Percentiles rank a stretch among this genome's conserved stretches.
These are phyloP conservation scores for Plectropomus leopardus DNA, from an alignment of 2,113 vertebrate species.

Conservation along the genomic window DNA sequence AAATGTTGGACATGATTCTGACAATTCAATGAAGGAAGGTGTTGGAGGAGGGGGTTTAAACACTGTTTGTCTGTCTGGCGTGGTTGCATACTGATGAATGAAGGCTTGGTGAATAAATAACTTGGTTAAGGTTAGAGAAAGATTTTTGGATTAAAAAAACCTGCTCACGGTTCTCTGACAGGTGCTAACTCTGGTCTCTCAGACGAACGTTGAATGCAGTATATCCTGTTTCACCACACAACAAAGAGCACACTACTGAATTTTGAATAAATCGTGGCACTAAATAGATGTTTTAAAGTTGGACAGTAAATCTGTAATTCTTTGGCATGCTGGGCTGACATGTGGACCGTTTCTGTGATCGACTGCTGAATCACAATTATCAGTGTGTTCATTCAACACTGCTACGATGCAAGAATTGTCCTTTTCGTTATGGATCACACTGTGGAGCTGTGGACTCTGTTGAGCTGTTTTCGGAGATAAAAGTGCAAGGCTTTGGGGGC, in stretches of 20 bases:
- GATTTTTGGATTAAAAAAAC: not conserved
- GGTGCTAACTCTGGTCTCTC: not conserved
- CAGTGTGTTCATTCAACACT: not conserved
- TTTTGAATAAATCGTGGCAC: too few species aligned
- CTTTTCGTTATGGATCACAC: conserved; percentile 22
- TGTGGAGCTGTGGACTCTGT: conserved; percentile 32
- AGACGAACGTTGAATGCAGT: too few species aligned
- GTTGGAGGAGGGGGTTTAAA: too few species aligned
- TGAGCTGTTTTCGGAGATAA: conserved; percentile 42
- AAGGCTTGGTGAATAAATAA: not conserved
- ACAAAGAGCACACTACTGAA: not conserved
- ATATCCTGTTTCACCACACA: too few species aligned
- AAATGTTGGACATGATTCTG: not conserved
- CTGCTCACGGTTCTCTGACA: not conserved
- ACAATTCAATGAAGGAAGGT: not conserved
- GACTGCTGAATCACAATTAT: not conserved
- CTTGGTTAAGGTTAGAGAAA: not conserved
- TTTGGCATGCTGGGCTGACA: not conserved
- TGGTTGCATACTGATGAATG: too few species aligned
- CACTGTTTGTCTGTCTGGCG: too few species aligned
- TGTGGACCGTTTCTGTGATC: not conserved
- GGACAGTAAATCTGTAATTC: not conserved
- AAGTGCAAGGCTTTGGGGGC: conserved; percentile 34
- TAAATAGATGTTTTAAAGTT: not conserved
- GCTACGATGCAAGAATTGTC: conserved; percentile 28